Evolutionary conservation across 37 sponge, comb jelly and placozoan genomes (phyloP).

Genomic region (Lycopodina hypogea): DNA sequence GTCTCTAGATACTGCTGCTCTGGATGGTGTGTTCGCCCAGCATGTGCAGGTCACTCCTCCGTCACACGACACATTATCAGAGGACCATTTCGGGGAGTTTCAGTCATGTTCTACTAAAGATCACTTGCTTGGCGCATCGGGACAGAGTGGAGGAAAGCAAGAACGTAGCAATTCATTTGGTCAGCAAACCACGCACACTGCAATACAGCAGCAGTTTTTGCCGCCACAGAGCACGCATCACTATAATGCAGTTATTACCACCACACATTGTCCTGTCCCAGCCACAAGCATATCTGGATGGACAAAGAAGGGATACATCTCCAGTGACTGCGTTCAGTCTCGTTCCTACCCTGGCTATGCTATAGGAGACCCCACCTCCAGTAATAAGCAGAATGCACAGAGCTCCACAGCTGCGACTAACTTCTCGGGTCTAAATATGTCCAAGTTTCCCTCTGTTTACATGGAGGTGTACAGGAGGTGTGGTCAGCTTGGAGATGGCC

Average conservation of each 20-base stretch:
- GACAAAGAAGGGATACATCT: slow-evolving; percentile 6
- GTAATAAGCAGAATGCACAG: not conserved
- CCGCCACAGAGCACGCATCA: not conserved
- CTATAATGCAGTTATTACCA: not conserved
- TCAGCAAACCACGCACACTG: not conserved
- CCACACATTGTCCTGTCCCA: not conserved
- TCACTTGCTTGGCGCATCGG: not conserved
- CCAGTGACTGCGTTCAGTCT: not conserved
- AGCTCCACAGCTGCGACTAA: not conserved
- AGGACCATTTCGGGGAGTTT: slow-evolving; percentile 49
- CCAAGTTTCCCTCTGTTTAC: slow-evolving; percentile 39
- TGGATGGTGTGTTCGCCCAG: slow-evolving; percentile 29
- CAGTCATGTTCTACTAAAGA: slow-evolving; percentile 8
- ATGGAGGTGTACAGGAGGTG: slow-evolving; percentile 33
- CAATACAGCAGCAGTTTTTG: not conserved
- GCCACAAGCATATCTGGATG: slow-evolving; percentile 12
- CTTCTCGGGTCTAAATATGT: slow-evolving; percentile 6
- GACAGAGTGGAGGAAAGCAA: not conserved
- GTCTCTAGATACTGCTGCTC: slow-evolving; percentile 9
- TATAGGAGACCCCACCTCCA: not conserved
- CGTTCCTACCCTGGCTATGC: not conserved
- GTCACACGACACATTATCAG: not conserved
- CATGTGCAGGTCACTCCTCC: not conserved
- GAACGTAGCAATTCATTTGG: not conserved
- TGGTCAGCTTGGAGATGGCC: slow-evolving; percentile 9